A percentile compares a stretch with the other conserved stretches of the same genome.
Conservation (phyloP, 2,797 vertebrate species). For the Sphenodon punctatus region DNA sequence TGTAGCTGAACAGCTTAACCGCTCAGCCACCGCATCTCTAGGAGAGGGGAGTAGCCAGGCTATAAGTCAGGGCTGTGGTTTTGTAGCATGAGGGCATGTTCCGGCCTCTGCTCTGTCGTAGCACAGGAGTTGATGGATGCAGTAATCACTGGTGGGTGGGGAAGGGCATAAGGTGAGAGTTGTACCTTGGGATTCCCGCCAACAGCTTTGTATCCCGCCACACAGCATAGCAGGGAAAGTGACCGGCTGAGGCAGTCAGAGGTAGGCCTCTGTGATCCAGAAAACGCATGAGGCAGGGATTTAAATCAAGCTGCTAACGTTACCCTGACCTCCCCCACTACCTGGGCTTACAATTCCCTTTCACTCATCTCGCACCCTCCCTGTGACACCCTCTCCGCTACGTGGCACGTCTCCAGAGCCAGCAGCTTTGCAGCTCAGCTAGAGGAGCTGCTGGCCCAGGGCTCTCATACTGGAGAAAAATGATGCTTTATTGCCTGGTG, state of each 20-base stretch:
- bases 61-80: no score
- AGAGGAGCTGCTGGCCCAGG: background rate
- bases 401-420: background rate
- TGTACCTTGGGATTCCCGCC: background rate
- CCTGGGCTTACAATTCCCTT: background rate
- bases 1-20: no score
- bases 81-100: background rate
- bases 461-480: no score
- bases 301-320: background rate
- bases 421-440: no score
- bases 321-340: background rate
- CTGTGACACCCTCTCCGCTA: background rate
- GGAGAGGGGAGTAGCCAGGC: no score
- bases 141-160: background rate
- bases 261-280: background rate
- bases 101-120: background rate
- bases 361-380: background rate
- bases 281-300: background rate
- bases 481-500: no score
- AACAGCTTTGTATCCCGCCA: background rate
- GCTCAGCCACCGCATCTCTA: no score
- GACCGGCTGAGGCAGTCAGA: background rate
- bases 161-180: background rate
- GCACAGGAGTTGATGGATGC: background rate
- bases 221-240: background rate